phyloP scores from a whole-genome alignment of 2,113 vertebrate genomes.

The Sander lucioperca region DNA sequence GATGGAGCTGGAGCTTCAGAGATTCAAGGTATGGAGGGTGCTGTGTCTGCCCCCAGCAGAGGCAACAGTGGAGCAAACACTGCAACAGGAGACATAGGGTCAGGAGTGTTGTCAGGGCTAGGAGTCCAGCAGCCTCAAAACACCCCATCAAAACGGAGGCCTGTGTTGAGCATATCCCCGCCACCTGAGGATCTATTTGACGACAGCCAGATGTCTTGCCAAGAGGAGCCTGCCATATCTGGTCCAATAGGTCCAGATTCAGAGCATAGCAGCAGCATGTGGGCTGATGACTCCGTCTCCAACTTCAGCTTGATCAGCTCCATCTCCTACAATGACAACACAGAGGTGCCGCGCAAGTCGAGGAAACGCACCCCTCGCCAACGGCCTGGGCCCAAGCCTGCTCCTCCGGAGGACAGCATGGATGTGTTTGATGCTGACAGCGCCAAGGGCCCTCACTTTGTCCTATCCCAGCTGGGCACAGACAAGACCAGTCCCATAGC shows the following conservation, averaged over 20 bases:
- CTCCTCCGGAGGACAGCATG: constrained; percentile 95
- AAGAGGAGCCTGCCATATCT: constrained; percentile 89
- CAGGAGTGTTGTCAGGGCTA: constrained; percentile 60
- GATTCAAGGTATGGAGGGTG: constrained; percentile 78
- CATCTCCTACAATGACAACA: constrained; percentile 98
- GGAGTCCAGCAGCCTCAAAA: constrained; percentile 87
- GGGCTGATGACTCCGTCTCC: constrained; percentile 97
- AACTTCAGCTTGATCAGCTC: constrained; percentile 99
- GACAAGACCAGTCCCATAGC: constrained; percentile 93
- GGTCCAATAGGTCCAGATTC: constrained; percentile 87
- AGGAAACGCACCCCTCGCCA: constrained; percentile 97
- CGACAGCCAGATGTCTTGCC: constrained; percentile 98
- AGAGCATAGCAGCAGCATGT: constrained; percentile 98
- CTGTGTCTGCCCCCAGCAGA: constrained; percentile 60
- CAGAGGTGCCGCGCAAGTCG: constrained; percentile 97
- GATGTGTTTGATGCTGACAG: constrained; percentile 99
- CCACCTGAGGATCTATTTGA: constrained; percentile 98
- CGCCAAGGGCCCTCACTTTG: constrained; percentile 98
- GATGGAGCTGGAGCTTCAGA: constrained; percentile 86
- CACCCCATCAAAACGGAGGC: constrained; percentile 94
- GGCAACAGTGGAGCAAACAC: constrained; percentile 60
- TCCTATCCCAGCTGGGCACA: constrained; percentile 96
- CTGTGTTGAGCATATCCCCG: constrained; percentile 97
- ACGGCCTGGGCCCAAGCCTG: constrained; percentile 93
- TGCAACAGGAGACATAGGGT: constrained; percentile 63